Evolutionary conservation across 30 jellyfish, hydroid and myxozoan species (phyloP), one percentile per base, ranked within the genome.

Genomic region (Hydra vulgaris): DNA sequence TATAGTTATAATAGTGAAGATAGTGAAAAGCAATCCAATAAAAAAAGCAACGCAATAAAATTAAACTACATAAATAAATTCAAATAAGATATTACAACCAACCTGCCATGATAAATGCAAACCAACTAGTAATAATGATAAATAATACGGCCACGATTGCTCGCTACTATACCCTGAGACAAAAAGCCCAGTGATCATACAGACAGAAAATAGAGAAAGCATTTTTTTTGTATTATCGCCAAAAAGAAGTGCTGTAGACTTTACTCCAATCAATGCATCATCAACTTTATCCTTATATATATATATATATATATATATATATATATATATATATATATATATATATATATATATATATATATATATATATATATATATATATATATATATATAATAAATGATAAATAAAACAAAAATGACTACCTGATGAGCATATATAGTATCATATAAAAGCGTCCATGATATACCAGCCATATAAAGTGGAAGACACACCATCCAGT

Each of bases 341-440:
- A n/a, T n/a, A n/a, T n/a, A n/a, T n/a, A n/a, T n/a, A n/a, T n/a
- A n/a, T n/a, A n/a, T n/a, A n/a, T n/a, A n/a, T n/a, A n/a, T n/a
- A n/a, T n/a, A n/a, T n/a, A n/a, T n/a, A n/a, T n/a, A n/a, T n/a
- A n/a, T n/a, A n/a, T n/a, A n/a, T n/a, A n/a, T n/a, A n/a, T n/a
- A n/a, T n/a, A n/a, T n/a, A n/a, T n/a, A n/a, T n/a, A n/a, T n/a
- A n/a, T n/a, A n/a, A n/a, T n/a, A n/a, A n/a, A n/a, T n/a, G n/a
- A n/a, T n/a, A n/a, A n/a, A n/a, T n/a, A n/a, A n/a, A n/a, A n/a
- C n/a, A n/a, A n/a, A n/a, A n/a, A n/a, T n/a, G n/a, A n/a, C n/a
- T 93, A 88, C 99, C 83, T 93, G 99, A 82, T 87, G 95, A 1
- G 96, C 96, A 83, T 93, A 93, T 73, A 93, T 85, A 3, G 99